Evolutionary conservation across 1,140 invertebrate genomes (phyloP), one percentile per base, ranked within the genome.

Genomic region (Vanessa atalanta): DNA sequence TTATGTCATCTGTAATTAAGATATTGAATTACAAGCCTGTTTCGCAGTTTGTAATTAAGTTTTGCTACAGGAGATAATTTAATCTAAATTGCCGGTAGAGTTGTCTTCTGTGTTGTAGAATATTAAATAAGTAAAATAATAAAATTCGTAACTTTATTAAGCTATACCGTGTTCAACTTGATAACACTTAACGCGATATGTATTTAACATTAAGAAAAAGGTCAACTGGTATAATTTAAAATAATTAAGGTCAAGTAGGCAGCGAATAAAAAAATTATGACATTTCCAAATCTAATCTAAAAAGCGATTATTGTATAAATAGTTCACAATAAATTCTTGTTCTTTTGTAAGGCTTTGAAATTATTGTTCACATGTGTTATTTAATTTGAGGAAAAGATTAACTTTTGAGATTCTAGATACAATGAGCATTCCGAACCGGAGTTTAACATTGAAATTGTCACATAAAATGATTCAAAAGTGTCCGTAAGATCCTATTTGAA

Each of bases 1-100:
- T 61, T 61, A 61, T 37, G 57, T 61, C 57, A 61, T 37, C 3
- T 61, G 57, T 61, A 61, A 61, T 61, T 61, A 61, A 37, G 57
- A 61, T 61, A 61, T 61, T 61, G 57, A 23, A 61, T 61, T 61
- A 61, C 57, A 5, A 31, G 57, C 57, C 23, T 37, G 57, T 61
- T 61, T 61, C 57, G 57, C 31, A 43, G 57, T 20, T 37, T 26
- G 15, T 61, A 61, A 61, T 61, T 61, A 6, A 31, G 3, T 37
- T 1, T 61, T 37, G 14, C 57, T 26, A 31, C 57, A 61, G 16
- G 31, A 12, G 57, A 26, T 37, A 61, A 61, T 61, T 61, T 61
- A 37, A 37, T 37, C 16, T 61, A 31, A 61, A 61, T 61, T 61
- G 16, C 15, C 14, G 5, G 53, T 5, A 14, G 53, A 60, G 26